A percentile compares a stretch with the other conserved stretches of the same genome.
Evolutionary conservation across 2,113 vertebrate species (phyloP).

Genomic region (Sula dactylatra): DNA sequence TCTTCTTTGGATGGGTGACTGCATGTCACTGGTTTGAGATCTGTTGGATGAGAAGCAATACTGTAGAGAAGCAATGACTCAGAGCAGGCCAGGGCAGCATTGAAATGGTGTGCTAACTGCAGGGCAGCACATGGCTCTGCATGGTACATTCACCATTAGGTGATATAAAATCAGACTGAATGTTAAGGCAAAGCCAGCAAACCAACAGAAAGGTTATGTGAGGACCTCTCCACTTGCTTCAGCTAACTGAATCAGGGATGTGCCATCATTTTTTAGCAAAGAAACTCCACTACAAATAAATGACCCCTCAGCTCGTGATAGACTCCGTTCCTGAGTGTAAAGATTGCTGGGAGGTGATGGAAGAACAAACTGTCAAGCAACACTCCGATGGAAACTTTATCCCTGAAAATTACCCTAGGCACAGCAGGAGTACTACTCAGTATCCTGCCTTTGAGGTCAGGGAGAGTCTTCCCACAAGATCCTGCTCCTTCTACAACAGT

Average conservation of each 20-base stretch:
- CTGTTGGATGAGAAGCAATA: neutral
- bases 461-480: neutral
- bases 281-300: neutral
- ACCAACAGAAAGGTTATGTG: rapidly evolving
- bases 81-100: neutral
- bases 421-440: constrained; percentile 4
- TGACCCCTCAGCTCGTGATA: neutral
- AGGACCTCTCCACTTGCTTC: neutral
- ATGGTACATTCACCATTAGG: rapidly evolving
- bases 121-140: neutral
- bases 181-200: neutral
- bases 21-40: neutral
- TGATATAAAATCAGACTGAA: neutral
- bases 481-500: neutral
- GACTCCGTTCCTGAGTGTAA: neutral
- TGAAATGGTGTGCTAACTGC: rapidly evolving
- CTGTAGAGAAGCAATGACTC: neutral
- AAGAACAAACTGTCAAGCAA: neutral
- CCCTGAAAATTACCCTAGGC: neutral
- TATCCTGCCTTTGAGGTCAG: neutral
- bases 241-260: neutral
- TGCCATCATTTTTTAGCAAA: neutral
- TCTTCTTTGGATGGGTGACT: neutral
- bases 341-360: neutral
- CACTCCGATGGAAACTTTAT: neutral